Base-by-base conservation (phyloP, 1,140 invertebrate species). In the Bombyx mandarina region DNA sequence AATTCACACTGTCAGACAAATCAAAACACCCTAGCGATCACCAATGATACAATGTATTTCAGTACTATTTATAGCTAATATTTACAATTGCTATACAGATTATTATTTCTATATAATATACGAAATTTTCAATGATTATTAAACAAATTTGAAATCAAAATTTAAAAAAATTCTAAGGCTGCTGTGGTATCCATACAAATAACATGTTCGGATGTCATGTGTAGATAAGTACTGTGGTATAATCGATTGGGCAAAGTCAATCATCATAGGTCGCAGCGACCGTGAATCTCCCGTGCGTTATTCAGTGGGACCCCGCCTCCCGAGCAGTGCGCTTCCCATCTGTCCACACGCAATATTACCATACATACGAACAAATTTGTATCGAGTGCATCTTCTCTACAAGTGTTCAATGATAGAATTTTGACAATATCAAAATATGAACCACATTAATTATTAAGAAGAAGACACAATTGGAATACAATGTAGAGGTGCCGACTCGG, bases 241-340 rank as follows among this genome's bases (percentile, higher is more conserved):
- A 86, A 86, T 86, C 82, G 79, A 86, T 84, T 82, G 79, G 82
- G 77, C 77, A 77, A 77, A 84, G 78, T 82, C 75, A 79, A 82
- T 84, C 82, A 78, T 82, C 58, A 58, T 73, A 78, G 80, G 75
- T 83, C 79, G 75, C 65, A 48, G 69, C 81, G 81, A 83, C 83
- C 83, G 81, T 86, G 81, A 84, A 84, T 79, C 69, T 74, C 77
- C 77, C 71, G 73, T 66, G 67, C 68, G 55, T 56, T 56, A 58
- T 67, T 75, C 82, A 79, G 79, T 81, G 75, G 74, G 68, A 73
- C 68, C 67, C 65, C 67, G 77, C 64, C 73, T 60, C 68, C 73
- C 75, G 74, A 62, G 66, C 62, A 60, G 79, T 69, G 66, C 78
- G 74, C 74, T 79, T 80, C 79, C 79, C 71, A 66, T 56, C 67